Base-by-base conservation (phyloP, 2,888 invertebrate species). In the Lepidocyrtinus sp. region DNA sequence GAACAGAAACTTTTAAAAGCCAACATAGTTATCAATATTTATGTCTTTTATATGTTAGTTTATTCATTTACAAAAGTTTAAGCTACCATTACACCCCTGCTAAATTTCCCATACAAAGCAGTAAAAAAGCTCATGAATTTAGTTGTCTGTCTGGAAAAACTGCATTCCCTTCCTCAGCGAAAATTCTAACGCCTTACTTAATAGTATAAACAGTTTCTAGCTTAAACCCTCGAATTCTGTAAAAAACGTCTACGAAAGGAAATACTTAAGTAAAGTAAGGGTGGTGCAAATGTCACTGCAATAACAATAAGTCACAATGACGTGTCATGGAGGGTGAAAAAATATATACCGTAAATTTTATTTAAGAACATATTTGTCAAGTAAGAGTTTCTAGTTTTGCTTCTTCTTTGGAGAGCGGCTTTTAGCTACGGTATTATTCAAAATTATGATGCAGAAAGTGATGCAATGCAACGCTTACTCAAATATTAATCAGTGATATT, bases 291-390 rank as follows among this genome's bases (percentile, higher is more conserved):
- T 71, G 61, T 62, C 46, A 62, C 71, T 25, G 71, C 65, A 79
- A 79, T 79, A 74, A 74, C 79, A 79, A 79, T 79, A 79, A 79
- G 79, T 79, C 69, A 79, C 74, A 69, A 69, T 74, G 74, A 79
- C 74, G 74, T 74, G 79, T 70, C 79, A 79, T 36, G 27, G 69
- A 17, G 69, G 74, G 79, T 36, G 74, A 19, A 74, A 61, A 79
- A 73, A 78, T n/a, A n/a, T n/a, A 71, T 26, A 68, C 64, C 76
- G 76, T 76, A 76, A 76, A 76, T 76, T 76, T 76, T 76, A 69
- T 45, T 76, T 76, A 76, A 76, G 70, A 76, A 76, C 69, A 65
- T 70, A 70, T 76, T 70, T 76, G 76, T 64, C 76, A 70, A 46
- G 9, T 61, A 50, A 12, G 15, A 50, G 50, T 50, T 50, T 2